Conservation (phyloP, 1,140 invertebrate genomes). For the Cyclargus thomasi region DNA sequence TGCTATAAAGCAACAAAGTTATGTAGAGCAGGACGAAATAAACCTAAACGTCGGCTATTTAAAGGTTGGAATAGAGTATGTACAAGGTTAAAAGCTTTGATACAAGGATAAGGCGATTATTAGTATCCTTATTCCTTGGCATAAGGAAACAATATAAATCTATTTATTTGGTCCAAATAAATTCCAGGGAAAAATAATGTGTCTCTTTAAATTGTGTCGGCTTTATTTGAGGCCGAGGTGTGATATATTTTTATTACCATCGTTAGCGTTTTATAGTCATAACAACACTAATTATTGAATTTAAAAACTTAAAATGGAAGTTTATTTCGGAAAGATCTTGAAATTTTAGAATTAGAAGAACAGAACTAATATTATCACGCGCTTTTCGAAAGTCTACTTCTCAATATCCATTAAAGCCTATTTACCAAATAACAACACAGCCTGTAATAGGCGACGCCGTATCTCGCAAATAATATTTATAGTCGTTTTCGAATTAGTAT, state of each 20-base stretch:
- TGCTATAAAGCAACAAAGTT: conserved; percentile 37
- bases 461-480: neutral
- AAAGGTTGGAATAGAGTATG: conserved; percentile 13
- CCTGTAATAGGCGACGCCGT: neutral
- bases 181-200: neutral
- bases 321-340: neutral
- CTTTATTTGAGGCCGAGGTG: neutral
- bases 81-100: neutral
- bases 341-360: neutral
- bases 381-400: neutral
- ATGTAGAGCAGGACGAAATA: conserved; percentile 42
- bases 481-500: neutral
- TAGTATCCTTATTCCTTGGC: neutral
- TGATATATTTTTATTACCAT: conserved; percentile 1
- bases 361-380: neutral
- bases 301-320: neutral
- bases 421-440: neutral
- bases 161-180: neutral
- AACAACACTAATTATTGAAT: neutral
- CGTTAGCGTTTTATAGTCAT: neutral
- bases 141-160: neutral
- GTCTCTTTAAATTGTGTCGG: neutral
- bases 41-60: conserved; percentile 22
- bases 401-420: neutral
- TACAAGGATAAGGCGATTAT: neutral